These are phyloP conservation scores for Leptinotarsa rubiginosa DNA, from an alignment of 2,888 invertebrate genomes.

Conservation along the genomic window DNA sequence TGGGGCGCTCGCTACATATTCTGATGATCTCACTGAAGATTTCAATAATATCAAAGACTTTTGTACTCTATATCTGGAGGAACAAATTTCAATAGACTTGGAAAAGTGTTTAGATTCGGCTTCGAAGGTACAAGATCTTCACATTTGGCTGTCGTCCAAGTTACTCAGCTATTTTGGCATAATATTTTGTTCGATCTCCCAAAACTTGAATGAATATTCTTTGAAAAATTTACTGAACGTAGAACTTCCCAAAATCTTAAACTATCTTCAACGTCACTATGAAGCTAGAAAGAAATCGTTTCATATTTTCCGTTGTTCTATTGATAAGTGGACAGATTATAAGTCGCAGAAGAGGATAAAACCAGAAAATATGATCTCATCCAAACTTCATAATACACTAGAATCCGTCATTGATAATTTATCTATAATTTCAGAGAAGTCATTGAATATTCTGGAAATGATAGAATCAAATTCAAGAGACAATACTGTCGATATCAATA, in stretches of 20 bases:
- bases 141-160: constrained; percentile 50
- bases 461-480: constrained; percentile 38
- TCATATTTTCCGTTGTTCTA: constrained; percentile 43
- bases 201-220: not conserved
- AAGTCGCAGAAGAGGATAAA: constrained; percentile 29
- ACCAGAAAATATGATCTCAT: constrained; percentile 33
- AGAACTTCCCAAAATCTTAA: constrained; percentile 36
- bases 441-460: constrained; percentile 42
- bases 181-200: constrained; percentile 33
- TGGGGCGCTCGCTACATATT: constrained; percentile 28
- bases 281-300: constrained; percentile 43
- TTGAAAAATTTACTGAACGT: constrained; percentile 37
- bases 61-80: constrained; percentile 24
- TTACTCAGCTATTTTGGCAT: constrained; percentile 50
- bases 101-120: constrained; percentile 30
- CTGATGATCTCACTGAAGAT: constrained; percentile 45
- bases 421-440: constrained; percentile 52
- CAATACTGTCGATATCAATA: constrained; percentile 39
- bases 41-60: constrained; percentile 40
- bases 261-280: constrained; percentile 34
- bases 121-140: constrained; percentile 44
- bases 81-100: constrained; percentile 17
- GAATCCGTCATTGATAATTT: constrained; percentile 48
- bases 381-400: constrained; percentile 50
- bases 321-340: constrained; percentile 40